These are phyloP conservation scores for Zygothrica quintamaculata DNA, from an alignment of 2,888 invertebrate genomes.

Conservation along the genomic window DNA sequence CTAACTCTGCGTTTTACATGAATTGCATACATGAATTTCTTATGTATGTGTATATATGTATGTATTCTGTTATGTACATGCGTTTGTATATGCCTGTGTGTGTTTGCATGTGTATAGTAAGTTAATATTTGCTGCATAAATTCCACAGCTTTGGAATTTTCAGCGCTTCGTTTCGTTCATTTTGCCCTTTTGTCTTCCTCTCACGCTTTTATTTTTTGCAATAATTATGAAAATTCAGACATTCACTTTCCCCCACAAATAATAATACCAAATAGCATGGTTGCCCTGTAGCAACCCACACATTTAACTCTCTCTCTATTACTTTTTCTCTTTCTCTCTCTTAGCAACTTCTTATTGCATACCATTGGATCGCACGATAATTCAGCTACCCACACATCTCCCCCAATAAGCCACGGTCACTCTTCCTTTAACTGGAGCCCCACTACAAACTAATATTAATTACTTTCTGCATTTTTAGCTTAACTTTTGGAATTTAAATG, in stretches of 20 bases:
- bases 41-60: slow-evolving; percentile 44
- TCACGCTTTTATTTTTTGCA: slow-evolving; percentile 40
- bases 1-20: slow-evolving; percentile 45
- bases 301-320: neutral
- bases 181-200: slow-evolving; percentile 48
- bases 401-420: slow-evolving; percentile 16
- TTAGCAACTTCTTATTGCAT: too few relatives aligned
- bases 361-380: slow-evolving; percentile 16
- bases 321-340: neutral
- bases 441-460: slow-evolving; percentile 64
- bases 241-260: slow-evolving; percentile 13
- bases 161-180: slow-evolving; percentile 55
- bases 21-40: slow-evolving; percentile 52
- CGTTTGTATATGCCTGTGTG: slow-evolving; percentile 36
- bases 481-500: slow-evolving; percentile 52
- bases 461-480: slow-evolving; percentile 61
- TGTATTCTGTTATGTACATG: slow-evolving; percentile 20
- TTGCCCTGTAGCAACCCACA: slow-evolving; percentile 13
- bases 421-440: too few relatives aligned
- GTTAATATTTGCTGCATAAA: slow-evolving; percentile 79
- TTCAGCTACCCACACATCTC: slow-evolving; percentile 12
- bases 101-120: slow-evolving; percentile 57
- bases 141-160: slow-evolving; percentile 71
- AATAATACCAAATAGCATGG: too few relatives aligned
- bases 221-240: slow-evolving; percentile 71